Evolutionary conservation across 2,797 vertebrate species (phyloP).

Genomic region (Parotocinclus haroldoi): DNA sequence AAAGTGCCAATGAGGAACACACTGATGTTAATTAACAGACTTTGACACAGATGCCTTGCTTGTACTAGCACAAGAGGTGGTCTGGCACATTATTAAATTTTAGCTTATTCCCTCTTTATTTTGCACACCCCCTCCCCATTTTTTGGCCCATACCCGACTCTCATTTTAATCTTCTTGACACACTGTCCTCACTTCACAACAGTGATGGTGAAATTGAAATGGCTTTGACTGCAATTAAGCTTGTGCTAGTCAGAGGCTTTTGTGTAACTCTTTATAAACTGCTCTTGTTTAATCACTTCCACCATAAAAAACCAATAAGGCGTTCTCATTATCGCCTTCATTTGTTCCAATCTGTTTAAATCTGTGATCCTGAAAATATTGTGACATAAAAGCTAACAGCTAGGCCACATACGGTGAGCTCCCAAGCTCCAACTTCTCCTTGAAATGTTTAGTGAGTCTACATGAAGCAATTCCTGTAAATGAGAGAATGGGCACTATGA

Average conservation of each 20-base stretch:
- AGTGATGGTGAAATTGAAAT: slow-evolving; percentile 53
- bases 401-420: slow-evolving; percentile 54
- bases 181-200: slow-evolving; percentile 63
- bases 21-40: slow-evolving; percentile 84
- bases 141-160: slow-evolving; percentile 60
- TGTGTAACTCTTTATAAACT: slow-evolving; percentile 65
- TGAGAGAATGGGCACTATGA: slow-evolving; percentile 23
- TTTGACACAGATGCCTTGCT: slow-evolving; percentile 81
- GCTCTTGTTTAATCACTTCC: slow-evolving; percentile 47
- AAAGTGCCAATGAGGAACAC: slow-evolving; percentile 74
- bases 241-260: slow-evolving; percentile 61
- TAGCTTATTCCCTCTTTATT: slow-evolving; percentile 73
- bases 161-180: slow-evolving; percentile 72
- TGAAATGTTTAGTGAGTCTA: slow-evolving; percentile 47
- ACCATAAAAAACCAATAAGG: slow-evolving; percentile 52
- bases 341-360: slow-evolving; percentile 67
- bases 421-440: slow-evolving; percentile 23
- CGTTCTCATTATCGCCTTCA: slow-evolving; percentile 67
- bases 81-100: slow-evolving; percentile 79
- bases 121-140: slow-evolving; percentile 32
- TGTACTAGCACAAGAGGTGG: slow-evolving; percentile 78
- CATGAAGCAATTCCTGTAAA: slow-evolving; percentile 34
- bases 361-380: slow-evolving; percentile 71
- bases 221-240: slow-evolving; percentile 66
- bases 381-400: slow-evolving; percentile 67